Percentiles rank a stretch among this genome's conserved stretches.
Evolutionary conservation across 2,888 invertebrate species (phyloP).

Genomic region (Argyresthia albistria): DNA sequence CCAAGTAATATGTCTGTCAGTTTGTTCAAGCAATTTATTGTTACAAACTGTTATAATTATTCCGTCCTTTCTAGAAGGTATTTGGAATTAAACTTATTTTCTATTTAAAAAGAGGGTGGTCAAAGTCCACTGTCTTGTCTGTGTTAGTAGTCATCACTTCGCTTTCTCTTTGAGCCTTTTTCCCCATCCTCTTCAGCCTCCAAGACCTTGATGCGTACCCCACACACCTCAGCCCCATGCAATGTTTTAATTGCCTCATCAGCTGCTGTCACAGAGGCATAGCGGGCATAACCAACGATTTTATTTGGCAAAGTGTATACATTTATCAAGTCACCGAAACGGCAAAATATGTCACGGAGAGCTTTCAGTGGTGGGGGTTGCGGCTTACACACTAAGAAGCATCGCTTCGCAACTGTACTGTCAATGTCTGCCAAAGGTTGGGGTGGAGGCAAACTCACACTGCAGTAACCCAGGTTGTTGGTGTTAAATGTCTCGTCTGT

Average conservation of each 20-base stretch:
- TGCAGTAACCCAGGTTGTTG: conserved; percentile 68
- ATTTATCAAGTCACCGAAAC: conserved; percentile 92
- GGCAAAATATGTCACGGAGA: conserved; percentile 89
- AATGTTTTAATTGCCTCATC: conserved; percentile 78
- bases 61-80: no score
- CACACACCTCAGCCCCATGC: conserved; percentile 91
- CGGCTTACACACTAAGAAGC: conserved; percentile 77
- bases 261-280: conserved; percentile 82
- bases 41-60: no score
- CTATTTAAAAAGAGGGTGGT: not conserved
- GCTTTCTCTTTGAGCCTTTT: conserved; percentile 32
- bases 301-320: conserved; percentile 91
- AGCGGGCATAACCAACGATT: conserved; percentile 94
- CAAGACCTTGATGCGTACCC: conserved; percentile 88
- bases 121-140: conserved; percentile 9
- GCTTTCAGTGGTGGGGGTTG: conserved; percentile 82
- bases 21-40: not conserved
- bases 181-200: conserved; percentile 81
- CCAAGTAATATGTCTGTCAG: not conserved
- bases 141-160: conserved; percentile 19
- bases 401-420: conserved; percentile 75
- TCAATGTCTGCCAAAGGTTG: conserved; percentile 80
- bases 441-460: conserved; percentile 79
- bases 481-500: conserved; percentile 27
- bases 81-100: no score